Evolutionary conservation across 2,888 invertebrate genomes (phyloP), one percentile per base, ranked within the genome.

Genomic region (Teleiodes luculella): DNA sequence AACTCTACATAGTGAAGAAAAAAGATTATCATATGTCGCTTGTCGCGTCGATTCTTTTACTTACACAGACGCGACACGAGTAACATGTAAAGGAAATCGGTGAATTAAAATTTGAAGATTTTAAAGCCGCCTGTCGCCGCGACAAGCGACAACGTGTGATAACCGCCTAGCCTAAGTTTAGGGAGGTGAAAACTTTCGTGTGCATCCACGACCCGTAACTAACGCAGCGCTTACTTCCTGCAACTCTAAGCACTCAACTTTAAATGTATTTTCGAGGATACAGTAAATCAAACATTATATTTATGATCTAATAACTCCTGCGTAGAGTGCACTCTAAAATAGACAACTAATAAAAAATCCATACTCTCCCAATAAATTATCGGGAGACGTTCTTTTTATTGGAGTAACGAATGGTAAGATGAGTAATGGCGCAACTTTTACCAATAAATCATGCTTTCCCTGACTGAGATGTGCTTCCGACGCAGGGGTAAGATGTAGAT

Each of bases 391-490:
- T 83, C 79, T 87, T 88, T 86, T 89, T 88, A 88, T 86, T 86
- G 86, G 76, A 85, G 83, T 86, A 86, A 86, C 88, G 87, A 88
- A 88, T 88, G 87, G 79, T 85, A 76, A 81, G 82, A 88, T 88
- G 88, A 89, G 78, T 85, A 85, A 89, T 86, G 87, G 86, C 67
- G 67, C 70, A 88, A 89, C 79, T 88, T 89, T 85, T 67, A 70
- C 74, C 80, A 67, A 88, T 89, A 89, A 89, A 88, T 89, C 87
- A 86, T 73, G 75, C 72, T 80, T 78, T 76, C 77, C 78, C 74
- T 74, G 70, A 71, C 73, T 69, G 72, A 74, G 77, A 79, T 77
- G 76, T 80, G 78, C 75, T 79, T 72, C 74, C 72, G 74, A 75
- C 68, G 68, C 66, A 65, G 70, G 79, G 77, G 79, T 76, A 24